These are phyloP conservation scores for Lepus americanus DNA, from an alignment of 2,113 vertebrate genomes.

Conservation along the genomic window DNA sequence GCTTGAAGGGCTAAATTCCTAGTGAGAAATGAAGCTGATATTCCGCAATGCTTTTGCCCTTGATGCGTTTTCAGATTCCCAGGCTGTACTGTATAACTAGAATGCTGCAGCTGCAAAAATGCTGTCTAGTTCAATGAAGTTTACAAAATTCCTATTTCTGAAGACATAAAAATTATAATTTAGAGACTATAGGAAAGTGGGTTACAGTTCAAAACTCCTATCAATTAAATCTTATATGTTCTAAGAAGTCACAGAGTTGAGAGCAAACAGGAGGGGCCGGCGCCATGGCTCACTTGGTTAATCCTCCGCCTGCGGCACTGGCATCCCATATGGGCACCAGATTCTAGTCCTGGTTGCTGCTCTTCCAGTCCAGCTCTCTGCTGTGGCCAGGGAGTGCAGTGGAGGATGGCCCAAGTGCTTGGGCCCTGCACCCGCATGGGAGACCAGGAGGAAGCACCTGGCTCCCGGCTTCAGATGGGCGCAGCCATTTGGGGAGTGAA, in stretches of 20 bases:
- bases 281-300: too few species aligned
- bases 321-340: too few species aligned
- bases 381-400: too few species aligned
- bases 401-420: too few species aligned
- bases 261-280: background rate
- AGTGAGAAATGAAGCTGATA: background rate
- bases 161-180: slow-evolving; percentile 8
- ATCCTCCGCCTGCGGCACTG: too few species aligned
- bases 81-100: background rate
- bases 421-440: too few species aligned
- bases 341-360: too few species aligned
- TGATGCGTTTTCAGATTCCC: background rate
- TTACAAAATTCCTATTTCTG: background rate
- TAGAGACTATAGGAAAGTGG: background rate
- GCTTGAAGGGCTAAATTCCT: slow-evolving; percentile 29
- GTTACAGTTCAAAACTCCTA: background rate
- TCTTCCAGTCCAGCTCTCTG: too few species aligned
- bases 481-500: too few species aligned
- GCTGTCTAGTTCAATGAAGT: background rate
- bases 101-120: background rate
- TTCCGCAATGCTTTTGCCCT: background rate
- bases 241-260: background rate
- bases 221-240: background rate
- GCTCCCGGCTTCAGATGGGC: too few species aligned
- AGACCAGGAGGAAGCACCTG: too few species aligned